phyloP scores from a whole-genome alignment of 2,888 invertebrate genomes.

The Aspidiotus rigidus region DNA sequence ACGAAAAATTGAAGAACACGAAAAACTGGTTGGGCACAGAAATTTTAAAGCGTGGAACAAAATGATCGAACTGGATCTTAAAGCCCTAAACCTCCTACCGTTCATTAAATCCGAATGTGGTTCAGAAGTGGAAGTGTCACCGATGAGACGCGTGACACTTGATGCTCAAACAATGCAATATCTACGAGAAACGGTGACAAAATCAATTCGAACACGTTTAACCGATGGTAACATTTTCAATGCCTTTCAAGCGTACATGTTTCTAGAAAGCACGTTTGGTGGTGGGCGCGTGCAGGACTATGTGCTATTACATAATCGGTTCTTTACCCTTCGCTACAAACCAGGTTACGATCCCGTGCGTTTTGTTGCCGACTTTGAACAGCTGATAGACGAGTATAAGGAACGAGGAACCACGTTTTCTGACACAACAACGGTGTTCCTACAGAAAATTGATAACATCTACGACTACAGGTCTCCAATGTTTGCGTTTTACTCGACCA shows the following conservation, averaged over 20 bases:
- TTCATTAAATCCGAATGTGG: background rate
- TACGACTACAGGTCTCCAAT: background rate
- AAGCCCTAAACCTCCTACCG: background rate
- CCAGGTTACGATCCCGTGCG: background rate
- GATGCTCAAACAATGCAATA: constrained; percentile 8
- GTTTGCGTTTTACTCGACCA: background rate
- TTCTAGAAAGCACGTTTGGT: background rate
- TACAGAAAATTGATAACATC: background rate
- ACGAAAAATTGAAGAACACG: too few relatives aligned
- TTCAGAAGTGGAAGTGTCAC: background rate
- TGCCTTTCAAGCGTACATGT: background rate
- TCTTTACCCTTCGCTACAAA: background rate
- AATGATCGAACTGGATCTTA: too few relatives aligned
- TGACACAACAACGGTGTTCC: background rate
- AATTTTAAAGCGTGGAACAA: too few relatives aligned
- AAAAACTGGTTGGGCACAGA: too few relatives aligned
- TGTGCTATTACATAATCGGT: background rate
- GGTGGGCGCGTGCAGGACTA: background rate
- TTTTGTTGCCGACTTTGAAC: background rate
- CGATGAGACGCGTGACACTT: background rate
- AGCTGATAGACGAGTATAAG: background rate
- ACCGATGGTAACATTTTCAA: background rate
- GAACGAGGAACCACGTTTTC: background rate
- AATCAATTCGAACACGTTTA: background rate
- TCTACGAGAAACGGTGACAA: background rate